Evolutionary conservation across 2,888 invertebrate species (phyloP), one percentile per base, ranked within the genome.

Genomic region (Cephonodes hylas): DNA sequence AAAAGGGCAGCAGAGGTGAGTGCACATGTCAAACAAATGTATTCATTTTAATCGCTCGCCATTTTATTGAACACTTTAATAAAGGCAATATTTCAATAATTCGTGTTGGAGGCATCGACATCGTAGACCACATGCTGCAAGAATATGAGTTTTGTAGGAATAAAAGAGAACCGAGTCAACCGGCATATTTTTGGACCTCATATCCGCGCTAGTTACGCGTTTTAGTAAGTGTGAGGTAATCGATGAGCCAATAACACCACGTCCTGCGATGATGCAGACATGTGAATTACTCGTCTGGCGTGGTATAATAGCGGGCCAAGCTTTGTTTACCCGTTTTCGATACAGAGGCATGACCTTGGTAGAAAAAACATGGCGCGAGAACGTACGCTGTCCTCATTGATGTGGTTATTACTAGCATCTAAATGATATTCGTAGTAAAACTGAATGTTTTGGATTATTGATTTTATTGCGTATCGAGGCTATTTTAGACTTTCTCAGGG

Each of bases 1-100:
- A 97, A 97, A 93, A 95, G 97, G 94, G 95, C 96, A 93, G 96
- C 96, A 82, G 96, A 96, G 95, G 96, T 96, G 92, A 95, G 96
- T 94, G 83, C 86, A 91, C 92, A 91, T 91, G 89, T 91, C 84
- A 84, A 78, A 80, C 80, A 84, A 85, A 88, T 86, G 79, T 87
- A 88, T 89, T 89, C 84, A 79, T 86, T 80, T 38, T 84, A 86
- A 87, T 88, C 86, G 83, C 89, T 91, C 92, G 93, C 92, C 93
- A 93, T 93, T 93, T 93, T 93, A 90, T 88, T 82, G 84, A 86
- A 86, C 85, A 81, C 78, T 84, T 72, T 79, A 77, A 66, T 80
- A 81, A 67, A 80, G 69, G 70, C 68, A 66, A 38, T 72, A 76
- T 76, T 75, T 72, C 62, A n/a, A 53, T 60, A 42, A 53, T 53